These are phyloP conservation scores for Ostrea edulis DNA, from an alignment of 1,140 invertebrate species.

Conservation along the genomic window DNA sequence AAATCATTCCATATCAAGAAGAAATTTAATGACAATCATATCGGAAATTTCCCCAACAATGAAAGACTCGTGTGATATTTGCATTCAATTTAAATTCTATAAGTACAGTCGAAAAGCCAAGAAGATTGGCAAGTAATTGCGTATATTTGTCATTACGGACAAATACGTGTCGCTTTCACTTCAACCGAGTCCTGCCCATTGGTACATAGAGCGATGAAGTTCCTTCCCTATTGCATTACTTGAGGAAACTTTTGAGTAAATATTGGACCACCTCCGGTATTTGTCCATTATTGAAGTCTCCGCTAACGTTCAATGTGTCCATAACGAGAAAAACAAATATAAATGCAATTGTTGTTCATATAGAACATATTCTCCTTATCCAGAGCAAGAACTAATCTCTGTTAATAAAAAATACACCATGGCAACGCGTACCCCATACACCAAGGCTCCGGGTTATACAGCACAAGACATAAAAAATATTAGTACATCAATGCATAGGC, in stretches of 20 bases:
- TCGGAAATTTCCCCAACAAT: slow-evolving; percentile 13
- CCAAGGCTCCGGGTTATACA: neutral
- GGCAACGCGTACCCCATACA: neutral
- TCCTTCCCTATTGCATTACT: neutral
- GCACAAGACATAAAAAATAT: neutral
- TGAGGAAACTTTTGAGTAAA: neutral
- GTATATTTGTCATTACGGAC: slow-evolving; percentile 21
- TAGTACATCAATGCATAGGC: neutral
- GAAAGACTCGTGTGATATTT: slow-evolving; percentile 15
- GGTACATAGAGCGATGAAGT: neutral
- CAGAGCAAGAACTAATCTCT: neutral
- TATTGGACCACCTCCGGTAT: neutral
- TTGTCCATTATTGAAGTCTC: neutral
- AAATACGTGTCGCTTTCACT: slow-evolving; percentile 16
- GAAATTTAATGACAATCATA: slow-evolving; percentile 26
- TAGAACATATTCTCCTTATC: neutral
- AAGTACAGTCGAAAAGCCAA: slow-evolving; percentile 23
- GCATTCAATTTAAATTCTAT: slow-evolving; percentile 23
- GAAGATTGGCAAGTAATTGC: slow-evolving; percentile 12
- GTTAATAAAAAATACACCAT: neutral
- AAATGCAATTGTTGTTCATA: neutral
- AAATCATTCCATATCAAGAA: slow-evolving; percentile 19
- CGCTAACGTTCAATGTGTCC: neutral
- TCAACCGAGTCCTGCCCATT: neutral
- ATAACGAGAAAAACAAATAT: slow-evolving; percentile 1